Base-by-base conservation (phyloP, 2,888 invertebrate species). In the Lathronympha strigana region DNA sequence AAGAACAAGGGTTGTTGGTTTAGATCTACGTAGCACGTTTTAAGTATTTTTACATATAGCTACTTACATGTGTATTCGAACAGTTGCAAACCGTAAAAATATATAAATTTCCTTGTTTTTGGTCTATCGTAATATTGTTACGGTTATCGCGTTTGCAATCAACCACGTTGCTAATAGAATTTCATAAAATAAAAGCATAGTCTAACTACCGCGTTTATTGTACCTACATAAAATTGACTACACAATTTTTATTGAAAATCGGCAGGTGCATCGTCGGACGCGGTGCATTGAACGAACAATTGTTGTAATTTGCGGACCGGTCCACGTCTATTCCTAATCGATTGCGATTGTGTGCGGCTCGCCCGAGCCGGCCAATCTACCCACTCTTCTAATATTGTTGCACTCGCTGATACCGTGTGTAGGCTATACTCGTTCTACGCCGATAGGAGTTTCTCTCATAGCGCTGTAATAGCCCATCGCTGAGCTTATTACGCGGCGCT, bases 401-500 rank as follows among this genome's bases (percentile, higher is more conserved):
- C 76, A 79, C 79, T 77, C 78, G 76, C 79, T 77, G 82, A 86
- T 86, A 84, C 64, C 80, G 57, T 75, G 73, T 70, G 75, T 80
- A 83, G 82, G 80, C 79, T 79, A n/a, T n/a, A n/a, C n/a, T n/a
- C n/a, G n/a, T n/a, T n/a, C n/a, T n/a, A 71, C 74, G 73, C 74
- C 80, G 82, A 83, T 86, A 85, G 84, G 88, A 88, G 87, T 88
- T 86, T 89, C 84, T 84, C 84, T 74, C 81, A 79, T 76, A 83
- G 78, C 76, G 74, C 74, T 78, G 83, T 91, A 91, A 91, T 91
- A 90, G 90, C 83, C 90, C 86, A 86, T 88, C 87, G 83, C 78
- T 80, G 86, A 88, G 91, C 90, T 90, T 91, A 91, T 91, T 91
- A 90, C 86, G 79, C 79, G 84, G 79, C 87, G 84, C 88, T 86